Percentiles rank a stretch among this genome's conserved stretches.
These are phyloP conservation scores for Zoanthus sociatus DNA, from an alignment of 92 coral and sea anemone species.

Conservation along the genomic window DNA sequence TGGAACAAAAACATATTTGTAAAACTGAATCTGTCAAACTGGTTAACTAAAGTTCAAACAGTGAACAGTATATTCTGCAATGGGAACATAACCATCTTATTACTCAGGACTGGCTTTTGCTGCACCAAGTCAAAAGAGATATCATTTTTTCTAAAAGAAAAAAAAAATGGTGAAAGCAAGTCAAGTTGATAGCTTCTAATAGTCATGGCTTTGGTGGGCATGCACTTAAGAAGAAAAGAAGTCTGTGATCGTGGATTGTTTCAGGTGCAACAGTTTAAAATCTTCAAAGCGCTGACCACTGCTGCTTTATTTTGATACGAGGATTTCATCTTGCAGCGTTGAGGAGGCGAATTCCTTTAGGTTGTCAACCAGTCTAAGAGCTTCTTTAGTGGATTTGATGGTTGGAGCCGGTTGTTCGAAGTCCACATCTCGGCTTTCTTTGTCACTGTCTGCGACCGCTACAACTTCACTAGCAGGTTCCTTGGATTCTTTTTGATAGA, in stretches of 20 bases:
- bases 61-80: too few relatives aligned
- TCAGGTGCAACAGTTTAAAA: not conserved
- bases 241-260: not conserved
- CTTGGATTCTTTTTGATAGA: not conserved
- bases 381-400: not conserved
- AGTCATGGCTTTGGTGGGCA: too few relatives aligned
- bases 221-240: not conserved
- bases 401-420: not conserved
- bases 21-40: too few relatives aligned
- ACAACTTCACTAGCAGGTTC: not conserved
- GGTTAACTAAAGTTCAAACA: too few relatives aligned
- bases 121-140: too few relatives aligned
- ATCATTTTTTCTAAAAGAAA: too few relatives aligned
- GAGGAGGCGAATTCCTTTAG: not conserved
- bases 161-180: too few relatives aligned
- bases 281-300: not conserved
- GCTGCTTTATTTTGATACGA: not conserved
- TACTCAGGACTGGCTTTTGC: too few relatives aligned
- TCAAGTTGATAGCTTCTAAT: too few relatives aligned
- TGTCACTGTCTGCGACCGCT: not conserved
- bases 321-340: not conserved
- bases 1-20: too few relatives aligned
- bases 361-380: conserved; percentile 1
- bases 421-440: conserved; percentile 12
- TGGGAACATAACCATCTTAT: too few relatives aligned